Percentiles rank a stretch among this genome's conserved stretches.
phyloP scores from a whole-genome alignment of 1,140 invertebrate species.

The Drosophila kikkawai region DNA sequence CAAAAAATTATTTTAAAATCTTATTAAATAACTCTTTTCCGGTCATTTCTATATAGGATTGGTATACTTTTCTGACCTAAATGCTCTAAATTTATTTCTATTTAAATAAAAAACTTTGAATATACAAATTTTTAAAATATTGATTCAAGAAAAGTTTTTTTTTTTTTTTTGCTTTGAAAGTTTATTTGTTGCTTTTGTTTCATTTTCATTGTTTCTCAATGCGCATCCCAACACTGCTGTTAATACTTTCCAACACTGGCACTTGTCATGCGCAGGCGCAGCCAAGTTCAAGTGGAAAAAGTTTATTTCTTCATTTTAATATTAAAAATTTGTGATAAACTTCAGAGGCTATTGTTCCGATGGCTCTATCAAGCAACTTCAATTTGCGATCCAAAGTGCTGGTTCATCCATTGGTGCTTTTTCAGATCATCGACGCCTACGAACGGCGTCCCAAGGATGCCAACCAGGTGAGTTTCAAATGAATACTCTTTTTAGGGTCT shows the following conservation, averaged over 20 bases:
- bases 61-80: too few relatives aligned
- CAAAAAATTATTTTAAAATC: too few relatives aligned
- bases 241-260: constrained; percentile 22
- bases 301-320: background rate
- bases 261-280: constrained; percentile 15
- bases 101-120: too few relatives aligned
- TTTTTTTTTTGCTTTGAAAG: background rate
- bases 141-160: too few relatives aligned
- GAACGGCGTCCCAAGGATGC: constrained; percentile 56
- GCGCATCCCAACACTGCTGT: background rate
- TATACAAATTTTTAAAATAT: too few relatives aligned
- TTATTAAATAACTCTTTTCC: too few relatives aligned
- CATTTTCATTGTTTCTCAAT: background rate
- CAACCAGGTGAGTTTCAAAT: constrained; percentile 19
- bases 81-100: too few relatives aligned
- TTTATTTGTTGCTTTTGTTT: background rate
- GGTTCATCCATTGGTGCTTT: constrained; percentile 64
- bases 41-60: too few relatives aligned
- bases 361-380: constrained; percentile 18
- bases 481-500: too few relatives aligned
- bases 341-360: background rate
- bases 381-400: constrained; percentile 49
- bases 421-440: constrained; percentile 66
- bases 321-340: background rate
- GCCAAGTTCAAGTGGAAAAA: constrained; percentile 38